Evolutionary conservation across 2,113 vertebrate genomes (phyloP).

Genomic region (Saccopteryx bilineata): DNA sequence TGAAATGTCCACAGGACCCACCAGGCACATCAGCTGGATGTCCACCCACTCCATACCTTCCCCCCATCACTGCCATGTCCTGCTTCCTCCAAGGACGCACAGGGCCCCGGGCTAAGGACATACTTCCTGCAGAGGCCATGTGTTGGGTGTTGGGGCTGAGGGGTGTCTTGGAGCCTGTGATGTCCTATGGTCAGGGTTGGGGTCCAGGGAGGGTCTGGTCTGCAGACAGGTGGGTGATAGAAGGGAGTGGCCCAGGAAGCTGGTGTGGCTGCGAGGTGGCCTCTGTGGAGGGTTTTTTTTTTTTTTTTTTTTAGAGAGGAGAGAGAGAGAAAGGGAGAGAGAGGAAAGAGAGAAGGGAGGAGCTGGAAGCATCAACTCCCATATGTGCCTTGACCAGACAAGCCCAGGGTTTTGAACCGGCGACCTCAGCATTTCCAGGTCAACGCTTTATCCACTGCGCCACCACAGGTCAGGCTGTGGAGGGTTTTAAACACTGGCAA

Average conservation of each 20-base stretch:
- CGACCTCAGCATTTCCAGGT: no score
- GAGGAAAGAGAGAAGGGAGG: no score
- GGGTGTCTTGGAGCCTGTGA: background rate
- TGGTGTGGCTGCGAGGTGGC: background rate
- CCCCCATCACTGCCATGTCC: background rate
- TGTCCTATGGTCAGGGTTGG: background rate
- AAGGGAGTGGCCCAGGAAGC: background rate
- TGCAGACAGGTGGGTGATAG: background rate
- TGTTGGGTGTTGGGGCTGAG: background rate
- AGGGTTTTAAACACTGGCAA: background rate
- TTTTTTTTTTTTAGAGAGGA: no score
- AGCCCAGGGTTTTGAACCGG: no score
- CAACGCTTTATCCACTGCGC: no score
- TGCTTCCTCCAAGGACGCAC: background rate
- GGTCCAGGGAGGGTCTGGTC: background rate
- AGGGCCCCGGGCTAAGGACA: background rate
- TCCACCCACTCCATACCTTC: background rate
- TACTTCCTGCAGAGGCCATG: fast-evolving
- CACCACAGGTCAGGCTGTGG: no score
- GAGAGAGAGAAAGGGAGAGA: no score
- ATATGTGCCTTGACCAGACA: no score
- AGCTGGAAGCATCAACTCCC: no score
- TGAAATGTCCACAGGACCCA: background rate
- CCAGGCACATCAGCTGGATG: no score
- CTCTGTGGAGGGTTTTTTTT: background rate